A percentile compares a stretch with the other conserved stretches of the same genome.
Conservation (phyloP, 1,140 invertebrate species). For the Calycopis cecrops region DNA sequence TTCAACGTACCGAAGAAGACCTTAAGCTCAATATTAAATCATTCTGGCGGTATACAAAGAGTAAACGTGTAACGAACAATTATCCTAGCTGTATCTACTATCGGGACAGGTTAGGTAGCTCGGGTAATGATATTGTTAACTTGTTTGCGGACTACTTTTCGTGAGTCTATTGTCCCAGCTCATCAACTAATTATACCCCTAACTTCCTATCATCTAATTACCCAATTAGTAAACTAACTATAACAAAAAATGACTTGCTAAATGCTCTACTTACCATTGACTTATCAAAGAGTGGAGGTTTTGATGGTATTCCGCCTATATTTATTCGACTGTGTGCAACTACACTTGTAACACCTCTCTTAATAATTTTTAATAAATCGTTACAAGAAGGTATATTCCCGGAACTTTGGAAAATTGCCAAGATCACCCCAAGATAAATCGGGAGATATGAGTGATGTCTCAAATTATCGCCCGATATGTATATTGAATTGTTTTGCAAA, state of each 20-base stretch:
- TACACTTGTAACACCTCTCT: background rate
- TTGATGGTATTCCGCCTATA: constrained; percentile 8
- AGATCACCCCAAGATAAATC: constrained; percentile 12
- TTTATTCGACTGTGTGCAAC: constrained; percentile 1
- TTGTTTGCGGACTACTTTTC: too few species aligned
- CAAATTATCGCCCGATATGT: constrained; percentile 11
- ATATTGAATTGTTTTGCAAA: constrained; percentile 11
- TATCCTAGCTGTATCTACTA: background rate
- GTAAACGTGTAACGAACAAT: constrained; percentile 1
- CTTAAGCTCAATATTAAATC: too few species aligned
- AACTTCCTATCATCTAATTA: background rate
- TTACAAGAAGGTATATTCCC: constrained; percentile 1
- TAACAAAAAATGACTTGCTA: background rate
- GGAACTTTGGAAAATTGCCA: constrained; percentile 9
- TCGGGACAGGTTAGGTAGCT: background rate
- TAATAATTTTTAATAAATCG: constrained; percentile 13
- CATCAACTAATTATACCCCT: background rate
- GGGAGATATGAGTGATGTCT: constrained; percentile 10
- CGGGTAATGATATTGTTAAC: constrained; percentile 4
- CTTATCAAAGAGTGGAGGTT: too few species aligned
- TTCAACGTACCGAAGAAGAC: too few species aligned
- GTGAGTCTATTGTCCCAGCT: background rate
- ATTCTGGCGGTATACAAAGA: too few species aligned
- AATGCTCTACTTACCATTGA: background rate
- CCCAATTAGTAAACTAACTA: background rate